Percentiles rank a stretch among this genome's conserved stretches.
Evolutionary conservation across 2,888 invertebrate genomes (phyloP).

Genomic region (Imbricaverruca yamaguchii): DNA sequence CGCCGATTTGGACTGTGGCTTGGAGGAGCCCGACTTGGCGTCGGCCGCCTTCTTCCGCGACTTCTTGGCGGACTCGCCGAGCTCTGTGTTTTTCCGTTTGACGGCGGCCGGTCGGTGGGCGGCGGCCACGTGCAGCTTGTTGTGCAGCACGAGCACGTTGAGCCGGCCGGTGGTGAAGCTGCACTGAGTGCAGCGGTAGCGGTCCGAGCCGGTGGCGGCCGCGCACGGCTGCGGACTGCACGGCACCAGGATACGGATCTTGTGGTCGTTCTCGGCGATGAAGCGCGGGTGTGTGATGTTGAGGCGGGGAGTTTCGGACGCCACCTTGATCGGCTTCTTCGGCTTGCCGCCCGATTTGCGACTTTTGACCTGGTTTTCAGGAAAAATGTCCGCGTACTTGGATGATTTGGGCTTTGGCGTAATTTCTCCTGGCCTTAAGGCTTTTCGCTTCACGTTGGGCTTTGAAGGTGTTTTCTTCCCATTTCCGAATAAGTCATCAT

Average conservation of each 20-base stretch:
- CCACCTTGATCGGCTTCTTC: background rate
- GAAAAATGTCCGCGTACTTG: background rate
- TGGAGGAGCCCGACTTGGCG: too few species aligned
- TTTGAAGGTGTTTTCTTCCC: background rate
- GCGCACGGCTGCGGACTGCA: constrained; percentile 10
- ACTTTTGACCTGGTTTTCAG: background rate
- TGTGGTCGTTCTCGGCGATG: constrained; percentile 9
- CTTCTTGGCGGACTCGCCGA: background rate
- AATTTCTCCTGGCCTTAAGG: background rate
- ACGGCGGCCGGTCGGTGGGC: background rate
- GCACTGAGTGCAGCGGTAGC: constrained; percentile 56
- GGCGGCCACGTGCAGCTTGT: constrained; percentile 52
- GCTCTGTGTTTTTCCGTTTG: constrained; percentile 6
- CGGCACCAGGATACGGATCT: constrained; percentile 20
- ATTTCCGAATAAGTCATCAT: background rate
- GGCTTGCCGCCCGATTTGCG: background rate
- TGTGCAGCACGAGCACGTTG: constrained; percentile 65
- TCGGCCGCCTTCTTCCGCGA: background rate
- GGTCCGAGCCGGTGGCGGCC: constrained; percentile 3
- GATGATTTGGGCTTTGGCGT: background rate
- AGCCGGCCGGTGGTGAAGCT: constrained; percentile 58
- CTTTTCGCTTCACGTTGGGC: background rate
- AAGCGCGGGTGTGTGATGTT: constrained; percentile 17
- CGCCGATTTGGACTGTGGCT: too few species aligned
- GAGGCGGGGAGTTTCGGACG: background rate